Percentiles rank a stretch among this genome's conserved stretches.
phyloP scores from a whole-genome alignment of 92 coral and sea anemone genomes.

The Paramuricea clavata region DNA sequence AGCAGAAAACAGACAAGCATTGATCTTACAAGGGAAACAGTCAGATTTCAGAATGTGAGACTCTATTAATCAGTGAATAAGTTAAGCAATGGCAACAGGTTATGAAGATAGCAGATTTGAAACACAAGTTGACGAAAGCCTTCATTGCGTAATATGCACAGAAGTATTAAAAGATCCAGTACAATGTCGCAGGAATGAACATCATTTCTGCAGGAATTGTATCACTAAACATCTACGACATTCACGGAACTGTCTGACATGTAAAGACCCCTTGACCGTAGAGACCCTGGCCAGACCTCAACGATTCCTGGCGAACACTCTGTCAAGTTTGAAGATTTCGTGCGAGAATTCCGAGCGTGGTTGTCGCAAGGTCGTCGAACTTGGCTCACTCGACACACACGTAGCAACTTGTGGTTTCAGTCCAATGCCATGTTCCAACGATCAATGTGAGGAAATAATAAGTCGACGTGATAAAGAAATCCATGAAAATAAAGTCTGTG shows the following conservation, averaged over 20 bases:
- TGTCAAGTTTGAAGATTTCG: too few species aligned
- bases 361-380: slow-evolving; percentile 54
- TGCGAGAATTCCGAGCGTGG: slow-evolving; percentile 35
- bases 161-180: slow-evolving; percentile 61
- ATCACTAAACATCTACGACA: slow-evolving; percentile 60
- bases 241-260: slow-evolving; percentile 64
- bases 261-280: slow-evolving; percentile 30
- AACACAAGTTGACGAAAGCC: slow-evolving; percentile 55
- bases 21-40: neutral
- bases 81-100: neutral
- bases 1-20: neutral
- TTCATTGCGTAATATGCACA: slow-evolving; percentile 72
- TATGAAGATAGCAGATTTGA: slow-evolving; percentile 6
- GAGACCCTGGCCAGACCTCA: slow-evolving; percentile 12
- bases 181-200: slow-evolving; percentile 39
- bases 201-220: slow-evolving; percentile 74
- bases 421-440: slow-evolving; percentile 64
- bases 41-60: neutral
- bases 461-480: slow-evolving; percentile 48
- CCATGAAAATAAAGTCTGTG: slow-evolving; percentile 46
- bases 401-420: slow-evolving; percentile 10
- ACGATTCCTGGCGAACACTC: neutral
- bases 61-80: neutral
- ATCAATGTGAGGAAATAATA: slow-evolving; percentile 50
- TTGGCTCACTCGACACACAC: slow-evolving; percentile 51